phyloP scores from a whole-genome alignment of 2,888 invertebrate species.

The Synergus japonicus region DNA sequence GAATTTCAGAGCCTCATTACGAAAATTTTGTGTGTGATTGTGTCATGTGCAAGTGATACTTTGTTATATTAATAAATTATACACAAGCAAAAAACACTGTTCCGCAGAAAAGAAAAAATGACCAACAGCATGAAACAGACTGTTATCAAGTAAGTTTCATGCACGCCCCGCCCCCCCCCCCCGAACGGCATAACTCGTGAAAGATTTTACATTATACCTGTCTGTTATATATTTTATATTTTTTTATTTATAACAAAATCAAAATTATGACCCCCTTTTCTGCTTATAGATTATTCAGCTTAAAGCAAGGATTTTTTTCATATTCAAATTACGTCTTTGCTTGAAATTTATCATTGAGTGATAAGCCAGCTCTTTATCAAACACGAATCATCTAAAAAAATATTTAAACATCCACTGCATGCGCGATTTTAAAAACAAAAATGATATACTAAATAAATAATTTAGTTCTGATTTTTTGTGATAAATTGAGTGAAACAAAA shows the following conservation, averaged over 20 bases:
- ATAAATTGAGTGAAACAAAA: too few species aligned
- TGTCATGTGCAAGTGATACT: slow-evolving; percentile 53
- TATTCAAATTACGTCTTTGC: background rate
- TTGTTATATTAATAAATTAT: slow-evolving; percentile 1
- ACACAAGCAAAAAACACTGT: background rate
- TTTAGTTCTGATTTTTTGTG: too few species aligned
- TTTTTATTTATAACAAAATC: background rate
- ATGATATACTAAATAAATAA: too few species aligned
- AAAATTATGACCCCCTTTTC: background rate
- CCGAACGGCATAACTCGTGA: background rate
- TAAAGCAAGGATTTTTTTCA: background rate
- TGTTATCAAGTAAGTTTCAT: slow-evolving; percentile 79
- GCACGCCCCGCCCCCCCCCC: background rate
- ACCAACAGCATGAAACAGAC: slow-evolving; percentile 80
- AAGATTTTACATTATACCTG: too few species aligned
- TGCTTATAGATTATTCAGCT: background rate
- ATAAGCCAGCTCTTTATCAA: background rate
- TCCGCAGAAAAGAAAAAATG: slow-evolving; percentile 67
- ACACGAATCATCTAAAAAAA: background rate
- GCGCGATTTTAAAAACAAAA: too few species aligned
- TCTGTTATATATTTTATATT: background rate
- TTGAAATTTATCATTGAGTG: background rate
- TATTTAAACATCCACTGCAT: background rate
- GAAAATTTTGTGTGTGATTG: slow-evolving; percentile 45
- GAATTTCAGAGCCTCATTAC: background rate